A percentile compares a stretch with the other conserved stretches of the same genome.
These are phyloP conservation scores for Proteles cristata DNA, from an alignment of 2,113 vertebrate species.

Conservation along the genomic window DNA sequence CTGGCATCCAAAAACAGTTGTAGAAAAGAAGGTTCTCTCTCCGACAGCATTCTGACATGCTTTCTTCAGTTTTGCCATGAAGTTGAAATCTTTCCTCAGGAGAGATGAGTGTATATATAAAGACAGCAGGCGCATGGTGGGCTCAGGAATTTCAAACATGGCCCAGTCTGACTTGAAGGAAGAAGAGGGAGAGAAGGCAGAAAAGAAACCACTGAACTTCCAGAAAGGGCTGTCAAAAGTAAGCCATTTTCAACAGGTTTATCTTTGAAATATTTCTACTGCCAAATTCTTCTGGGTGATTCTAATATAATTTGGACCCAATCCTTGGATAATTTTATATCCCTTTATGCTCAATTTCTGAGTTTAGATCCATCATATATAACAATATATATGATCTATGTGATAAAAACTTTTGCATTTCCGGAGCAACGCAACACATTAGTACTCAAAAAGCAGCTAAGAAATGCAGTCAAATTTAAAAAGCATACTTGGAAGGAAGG, in stretches of 20 bases:
- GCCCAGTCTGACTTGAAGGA: constrained; percentile 69
- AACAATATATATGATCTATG: constrained; percentile 11
- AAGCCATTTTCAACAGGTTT: constrained; percentile 77
- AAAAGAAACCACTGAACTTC: background rate
- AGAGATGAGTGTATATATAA: constrained; percentile 77
- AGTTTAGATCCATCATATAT: background rate
- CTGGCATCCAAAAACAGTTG: constrained; percentile 81
- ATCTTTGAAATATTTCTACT: constrained; percentile 79
- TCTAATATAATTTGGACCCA: constrained; percentile 71
- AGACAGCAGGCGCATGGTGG: constrained; percentile 53
- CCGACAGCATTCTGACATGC: constrained; percentile 76
- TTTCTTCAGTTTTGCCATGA: constrained; percentile 84
- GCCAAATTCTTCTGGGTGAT: constrained; percentile 47
- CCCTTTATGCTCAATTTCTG: constrained; percentile 21
- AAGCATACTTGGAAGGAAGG: constrained; percentile 36
- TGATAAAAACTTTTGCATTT: constrained; percentile 60
- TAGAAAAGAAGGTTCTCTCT: constrained; percentile 70
- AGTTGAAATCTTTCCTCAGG: constrained; percentile 84
- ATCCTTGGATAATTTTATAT: background rate
- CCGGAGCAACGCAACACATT: constrained; percentile 52
- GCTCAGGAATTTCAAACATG: constrained; percentile 81
- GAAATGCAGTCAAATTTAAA: constrained; percentile 69
- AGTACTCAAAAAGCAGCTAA: constrained; percentile 61
- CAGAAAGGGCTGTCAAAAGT: constrained; percentile 76
- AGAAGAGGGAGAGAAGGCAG: background rate